phyloP scores from a whole-genome alignment of 2,888 invertebrate species.

The Anorthoa munda region DNA sequence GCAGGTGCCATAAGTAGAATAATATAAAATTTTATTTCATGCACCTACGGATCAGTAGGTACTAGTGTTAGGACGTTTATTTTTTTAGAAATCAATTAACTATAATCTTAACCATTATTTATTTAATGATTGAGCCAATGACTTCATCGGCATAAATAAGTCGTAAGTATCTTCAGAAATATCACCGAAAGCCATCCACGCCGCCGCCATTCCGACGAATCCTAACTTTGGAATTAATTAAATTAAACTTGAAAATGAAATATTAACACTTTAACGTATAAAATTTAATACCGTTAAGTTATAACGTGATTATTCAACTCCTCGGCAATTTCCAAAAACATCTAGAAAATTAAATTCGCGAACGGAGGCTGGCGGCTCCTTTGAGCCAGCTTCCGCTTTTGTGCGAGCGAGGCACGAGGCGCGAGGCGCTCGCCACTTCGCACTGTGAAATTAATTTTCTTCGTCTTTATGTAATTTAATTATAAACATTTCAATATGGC shows the following conservation, averaged over 20 bases:
- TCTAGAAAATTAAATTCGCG: conserved; percentile 89
- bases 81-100: too few relatives aligned
- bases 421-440: conserved; percentile 85
- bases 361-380: conserved; percentile 83
- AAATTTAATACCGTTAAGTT: conserved; percentile 91
- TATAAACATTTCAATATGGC: conserved; percentile 91
- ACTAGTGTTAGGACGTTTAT: too few relatives aligned
- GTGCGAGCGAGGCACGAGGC: conserved; percentile 71
- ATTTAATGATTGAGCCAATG: not conserved
- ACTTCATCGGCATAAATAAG: conserved; percentile 18
- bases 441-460: conserved; percentile 91
- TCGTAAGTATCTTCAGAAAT: conserved; percentile 73
- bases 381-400: conserved; percentile 86
- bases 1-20: too few relatives aligned
- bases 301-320: conserved; percentile 91
- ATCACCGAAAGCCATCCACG: conserved; percentile 71
- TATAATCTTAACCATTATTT: not conserved
- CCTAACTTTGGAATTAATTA: conserved; percentile 90
- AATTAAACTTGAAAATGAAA: conserved; percentile 91
- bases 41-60: too few relatives aligned
- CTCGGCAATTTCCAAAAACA: conserved; percentile 89
- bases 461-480: conserved; percentile 91
- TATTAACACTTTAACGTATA: conserved; percentile 91
- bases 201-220: conserved; percentile 74
- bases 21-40: too few relatives aligned